phyloP scores from a whole-genome alignment of 2,113 vertebrate genomes.

The Saguinus midas region DNA sequence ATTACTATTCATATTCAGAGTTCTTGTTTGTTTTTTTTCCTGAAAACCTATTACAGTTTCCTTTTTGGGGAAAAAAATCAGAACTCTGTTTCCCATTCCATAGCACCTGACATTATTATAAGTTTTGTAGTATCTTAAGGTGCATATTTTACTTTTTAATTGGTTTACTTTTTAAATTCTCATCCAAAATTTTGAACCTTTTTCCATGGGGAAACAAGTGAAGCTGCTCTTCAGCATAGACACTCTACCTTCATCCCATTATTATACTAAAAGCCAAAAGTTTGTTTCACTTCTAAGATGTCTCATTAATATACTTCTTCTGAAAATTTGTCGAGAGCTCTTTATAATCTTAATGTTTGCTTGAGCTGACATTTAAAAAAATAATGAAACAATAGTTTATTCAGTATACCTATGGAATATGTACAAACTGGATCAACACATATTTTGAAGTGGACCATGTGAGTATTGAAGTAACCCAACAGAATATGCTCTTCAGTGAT shows the following conservation, averaged over 20 bases:
- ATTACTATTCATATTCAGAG: not conserved
- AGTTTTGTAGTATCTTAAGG: constrained; percentile 70
- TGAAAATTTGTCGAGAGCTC: not conserved
- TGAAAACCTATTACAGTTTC: constrained; percentile 58
- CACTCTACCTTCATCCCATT: not conserved
- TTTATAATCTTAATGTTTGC: constrained; percentile 23
- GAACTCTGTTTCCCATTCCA: constrained; percentile 39
- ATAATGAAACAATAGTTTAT: not conserved
- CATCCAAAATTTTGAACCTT: constrained; percentile 56
- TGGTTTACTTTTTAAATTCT: constrained; percentile 73
- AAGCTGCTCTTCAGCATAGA: constrained; percentile 15
- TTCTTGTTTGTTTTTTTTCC: constrained; percentile 39
- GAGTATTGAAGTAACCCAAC: constrained; percentile 4
- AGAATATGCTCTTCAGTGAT: constrained; percentile 33
- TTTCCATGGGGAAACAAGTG: not conserved
- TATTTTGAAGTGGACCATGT: constrained; percentile 64
- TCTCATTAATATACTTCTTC: constrained; percentile 17
- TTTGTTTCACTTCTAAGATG: constrained; percentile 21
- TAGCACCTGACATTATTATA: constrained; percentile 63
- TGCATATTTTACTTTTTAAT: constrained; percentile 77
- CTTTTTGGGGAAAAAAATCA: not conserved
- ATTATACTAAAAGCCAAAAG: constrained; percentile 7
- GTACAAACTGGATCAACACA: constrained; percentile 53
- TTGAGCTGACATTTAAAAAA: constrained; percentile 57
- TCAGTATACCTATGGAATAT: not conserved